Conservation (phyloP, 1,140 invertebrate genomes). For the Drosophila hydei region DNA sequence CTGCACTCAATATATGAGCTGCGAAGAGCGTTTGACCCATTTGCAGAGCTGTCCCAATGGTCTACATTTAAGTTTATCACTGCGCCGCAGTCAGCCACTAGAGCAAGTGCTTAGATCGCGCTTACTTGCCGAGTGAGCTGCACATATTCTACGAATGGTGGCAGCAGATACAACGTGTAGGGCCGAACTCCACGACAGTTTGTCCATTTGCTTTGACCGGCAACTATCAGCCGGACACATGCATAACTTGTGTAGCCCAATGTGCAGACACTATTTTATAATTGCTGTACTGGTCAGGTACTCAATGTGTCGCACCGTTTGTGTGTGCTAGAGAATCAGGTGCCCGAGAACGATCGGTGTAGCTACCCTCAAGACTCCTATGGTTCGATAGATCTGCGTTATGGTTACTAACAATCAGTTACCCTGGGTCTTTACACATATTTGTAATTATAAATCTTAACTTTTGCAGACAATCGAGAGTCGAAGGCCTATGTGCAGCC, state of each 20-base stretch:
- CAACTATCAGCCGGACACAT: conserved; percentile 87
- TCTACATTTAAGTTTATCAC: conserved; percentile 60
- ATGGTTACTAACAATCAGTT: conserved; percentile 63
- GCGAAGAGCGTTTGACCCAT: conserved; percentile 81
- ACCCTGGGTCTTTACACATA: conserved; percentile 3
- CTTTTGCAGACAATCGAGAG: conserved; percentile 56
- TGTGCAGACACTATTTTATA: conserved; percentile 21
- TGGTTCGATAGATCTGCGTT: conserved; percentile 43
- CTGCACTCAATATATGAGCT: conserved; percentile 88
- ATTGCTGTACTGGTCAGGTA: conserved; percentile 48
- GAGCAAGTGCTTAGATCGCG: conserved; percentile 50
- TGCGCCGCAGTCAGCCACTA: conserved; percentile 36
- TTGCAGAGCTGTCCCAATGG: conserved; percentile 85
- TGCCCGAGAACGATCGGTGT: conserved; percentile 56
- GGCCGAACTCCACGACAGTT: background rate
- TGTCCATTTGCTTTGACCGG: conserved; percentile 86
- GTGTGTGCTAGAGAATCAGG: conserved; percentile 42
- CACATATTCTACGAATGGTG: conserved; percentile 55
- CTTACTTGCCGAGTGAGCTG: conserved; percentile 40
- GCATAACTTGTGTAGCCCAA: conserved; percentile 86
- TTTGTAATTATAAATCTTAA: background rate
- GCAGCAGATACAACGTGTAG: conserved; percentile 18
- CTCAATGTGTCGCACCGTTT: conserved; percentile 63
- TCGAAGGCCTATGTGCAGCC: conserved; percentile 40
- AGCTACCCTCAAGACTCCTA: conserved; percentile 26